These are phyloP conservation scores for Drosophila burlai DNA, from an alignment of 1,140 invertebrate species.

Conservation along the genomic window DNA sequence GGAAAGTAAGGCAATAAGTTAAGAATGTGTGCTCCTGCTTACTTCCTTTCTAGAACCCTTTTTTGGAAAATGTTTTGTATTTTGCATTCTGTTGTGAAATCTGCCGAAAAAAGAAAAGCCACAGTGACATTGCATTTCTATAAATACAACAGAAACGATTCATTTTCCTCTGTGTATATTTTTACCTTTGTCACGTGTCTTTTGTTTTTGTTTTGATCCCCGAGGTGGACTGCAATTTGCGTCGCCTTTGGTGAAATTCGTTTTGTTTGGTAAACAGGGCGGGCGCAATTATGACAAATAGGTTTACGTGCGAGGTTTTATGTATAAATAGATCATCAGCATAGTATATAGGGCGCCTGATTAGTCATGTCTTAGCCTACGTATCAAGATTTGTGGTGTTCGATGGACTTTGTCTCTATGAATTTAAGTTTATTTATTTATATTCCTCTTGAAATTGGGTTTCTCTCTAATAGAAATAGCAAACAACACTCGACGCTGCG, in stretches of 20 bases:
- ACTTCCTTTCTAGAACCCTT: background rate
- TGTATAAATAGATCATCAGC: background rate
- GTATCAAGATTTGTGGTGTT: background rate
- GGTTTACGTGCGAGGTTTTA: constrained; percentile 12
- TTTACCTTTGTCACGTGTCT: constrained; percentile 26
- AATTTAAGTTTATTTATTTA: background rate
- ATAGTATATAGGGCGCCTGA: background rate
- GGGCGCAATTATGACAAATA: constrained; percentile 62
- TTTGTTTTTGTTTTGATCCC: constrained; percentile 41
- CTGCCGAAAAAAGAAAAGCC: background rate
- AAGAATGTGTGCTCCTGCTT: background rate
- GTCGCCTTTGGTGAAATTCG: constrained; percentile 56
- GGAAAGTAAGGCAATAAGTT: background rate
- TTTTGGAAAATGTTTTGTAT: constrained; percentile 12
- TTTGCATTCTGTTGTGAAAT: constrained; percentile 62
- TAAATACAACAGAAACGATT: constrained; percentile 55
- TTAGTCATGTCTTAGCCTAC: constrained; percentile 19
- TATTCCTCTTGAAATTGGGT: background rate
- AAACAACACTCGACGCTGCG: too few relatives aligned
- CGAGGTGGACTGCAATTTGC: constrained; percentile 40
- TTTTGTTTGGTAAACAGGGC: constrained; percentile 33
- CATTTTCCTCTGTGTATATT: constrained; percentile 26
- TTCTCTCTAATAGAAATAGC: too few relatives aligned
- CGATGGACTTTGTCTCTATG: background rate
- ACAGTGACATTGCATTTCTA: constrained; percentile 31